These are phyloP conservation scores for Lipotes vexillifer DNA, from an alignment of 2,113 vertebrate species.

Conservation along the genomic window DNA sequence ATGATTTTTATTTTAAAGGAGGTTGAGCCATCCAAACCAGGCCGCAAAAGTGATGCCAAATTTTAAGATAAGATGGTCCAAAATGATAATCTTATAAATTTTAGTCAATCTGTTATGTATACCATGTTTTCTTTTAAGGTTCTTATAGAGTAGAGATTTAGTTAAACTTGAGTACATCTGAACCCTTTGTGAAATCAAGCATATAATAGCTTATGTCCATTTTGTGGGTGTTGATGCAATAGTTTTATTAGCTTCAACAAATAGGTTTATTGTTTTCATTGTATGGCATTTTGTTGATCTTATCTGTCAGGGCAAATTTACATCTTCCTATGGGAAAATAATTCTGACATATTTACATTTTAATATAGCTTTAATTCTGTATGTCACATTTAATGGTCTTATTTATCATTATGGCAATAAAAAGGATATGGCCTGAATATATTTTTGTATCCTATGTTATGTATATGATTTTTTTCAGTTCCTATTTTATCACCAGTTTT, in stretches of 20 bases:
- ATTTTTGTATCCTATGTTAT: background rate
- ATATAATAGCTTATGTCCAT: background rate
- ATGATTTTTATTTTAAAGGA: background rate
- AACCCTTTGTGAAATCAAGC: background rate
- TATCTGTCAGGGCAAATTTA: background rate
- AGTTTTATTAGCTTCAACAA: background rate
- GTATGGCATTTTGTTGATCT: background rate
- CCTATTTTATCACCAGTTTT: background rate
- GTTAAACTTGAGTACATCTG: background rate
- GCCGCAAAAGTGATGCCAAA: background rate
- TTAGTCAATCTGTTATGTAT: background rate
- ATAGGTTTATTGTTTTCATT: background rate
- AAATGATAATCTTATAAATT: background rate
- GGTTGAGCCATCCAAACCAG: background rate
- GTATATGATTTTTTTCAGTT: background rate
- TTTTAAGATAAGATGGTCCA: background rate
- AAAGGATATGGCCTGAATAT: background rate
- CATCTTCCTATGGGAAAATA: conserved; percentile 9
- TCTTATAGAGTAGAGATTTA: background rate
- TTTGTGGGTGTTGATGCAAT: background rate
- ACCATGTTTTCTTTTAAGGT: background rate
- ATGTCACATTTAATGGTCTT: background rate
- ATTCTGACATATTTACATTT: background rate
- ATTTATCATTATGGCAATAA: background rate
- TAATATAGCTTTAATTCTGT: background rate